Conservation (phyloP, 1,140 invertebrate genomes). For the Aphaenogaster rudis region DNA sequence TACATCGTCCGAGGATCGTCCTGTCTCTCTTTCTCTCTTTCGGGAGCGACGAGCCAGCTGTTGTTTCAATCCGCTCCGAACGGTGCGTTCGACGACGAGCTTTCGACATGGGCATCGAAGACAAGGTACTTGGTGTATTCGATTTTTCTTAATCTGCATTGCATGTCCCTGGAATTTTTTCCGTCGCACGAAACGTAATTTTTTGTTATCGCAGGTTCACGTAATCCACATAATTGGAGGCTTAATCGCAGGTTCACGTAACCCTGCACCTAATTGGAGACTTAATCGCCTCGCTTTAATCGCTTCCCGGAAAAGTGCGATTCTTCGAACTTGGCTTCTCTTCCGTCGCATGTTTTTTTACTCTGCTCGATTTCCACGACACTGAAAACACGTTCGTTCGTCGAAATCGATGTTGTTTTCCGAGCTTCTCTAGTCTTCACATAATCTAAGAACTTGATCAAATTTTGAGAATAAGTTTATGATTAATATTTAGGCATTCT, state of each 20-base stretch:
- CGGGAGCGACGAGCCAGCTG: not conserved
- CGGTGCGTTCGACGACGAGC: not conserved
- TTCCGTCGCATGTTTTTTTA: not conserved
- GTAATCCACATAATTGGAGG: not conserved
- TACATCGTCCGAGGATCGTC: too few species aligned
- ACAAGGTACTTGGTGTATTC: slow-evolving; percentile 60
- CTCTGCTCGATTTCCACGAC: not conserved
- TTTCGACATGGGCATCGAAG: slow-evolving; percentile 62
- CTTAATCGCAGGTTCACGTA: not conserved
- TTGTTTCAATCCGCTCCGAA: not conserved
- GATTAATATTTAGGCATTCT: too few species aligned
- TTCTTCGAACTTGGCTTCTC: not conserved
- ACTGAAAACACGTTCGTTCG: not conserved
- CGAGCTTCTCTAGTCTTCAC: too few species aligned
- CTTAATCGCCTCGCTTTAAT: not conserved
- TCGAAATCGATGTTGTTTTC: too few species aligned
- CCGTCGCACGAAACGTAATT: not conserved
- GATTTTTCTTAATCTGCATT: not conserved
- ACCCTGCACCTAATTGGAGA: not conserved
- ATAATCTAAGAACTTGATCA: too few species aligned
- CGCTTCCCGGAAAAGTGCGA: not conserved
- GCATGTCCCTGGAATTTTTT: not conserved
- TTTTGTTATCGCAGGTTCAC: not conserved
- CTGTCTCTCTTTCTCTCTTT: not conserved
- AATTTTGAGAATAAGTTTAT: too few species aligned